phyloP scores from a whole-genome alignment of 1,140 invertebrate species.

The Tribolium castaneum region DNA sequence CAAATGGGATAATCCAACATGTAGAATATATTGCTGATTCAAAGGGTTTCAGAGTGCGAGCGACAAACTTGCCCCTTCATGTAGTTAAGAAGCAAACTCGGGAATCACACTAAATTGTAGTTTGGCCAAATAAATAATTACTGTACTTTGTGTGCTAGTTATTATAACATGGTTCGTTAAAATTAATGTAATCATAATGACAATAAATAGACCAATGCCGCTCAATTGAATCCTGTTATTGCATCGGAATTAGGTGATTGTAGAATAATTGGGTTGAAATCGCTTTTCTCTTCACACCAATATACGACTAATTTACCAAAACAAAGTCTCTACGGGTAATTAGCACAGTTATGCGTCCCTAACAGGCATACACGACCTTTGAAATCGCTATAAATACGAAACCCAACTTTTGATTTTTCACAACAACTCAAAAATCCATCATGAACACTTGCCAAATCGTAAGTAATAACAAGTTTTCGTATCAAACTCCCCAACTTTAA shows the following conservation, averaged over 20 bases:
- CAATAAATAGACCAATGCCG: conserved; percentile 6
- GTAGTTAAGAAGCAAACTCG: background rate
- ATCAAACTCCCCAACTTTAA: background rate
- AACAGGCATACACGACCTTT: background rate
- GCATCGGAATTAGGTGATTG: background rate
- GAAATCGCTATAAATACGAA: background rate
- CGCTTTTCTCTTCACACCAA: background rate
- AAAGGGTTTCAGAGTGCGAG: conserved; percentile 26
- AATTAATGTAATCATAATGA: background rate
- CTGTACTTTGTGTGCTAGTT: background rate
- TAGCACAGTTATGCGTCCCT: background rate
- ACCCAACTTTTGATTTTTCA: background rate
- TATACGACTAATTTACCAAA: background rate
- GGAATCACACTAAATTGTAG: background rate
- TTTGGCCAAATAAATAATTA: background rate
- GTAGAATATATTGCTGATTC: conserved; percentile 39
- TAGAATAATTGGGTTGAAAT: conserved; percentile 3
- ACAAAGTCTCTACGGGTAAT: background rate
- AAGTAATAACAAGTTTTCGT: background rate
- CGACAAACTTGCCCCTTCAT: conserved; percentile 18
- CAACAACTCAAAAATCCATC: background rate
- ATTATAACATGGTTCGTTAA: background rate
- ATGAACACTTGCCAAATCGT: conserved; percentile 22
- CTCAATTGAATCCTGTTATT: conserved; percentile 12
- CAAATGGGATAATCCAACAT: conserved; percentile 30